These are phyloP conservation scores for Hydroisotoma schaefferi DNA, from an alignment of 2,888 invertebrate species.

Conservation along the genomic window DNA sequence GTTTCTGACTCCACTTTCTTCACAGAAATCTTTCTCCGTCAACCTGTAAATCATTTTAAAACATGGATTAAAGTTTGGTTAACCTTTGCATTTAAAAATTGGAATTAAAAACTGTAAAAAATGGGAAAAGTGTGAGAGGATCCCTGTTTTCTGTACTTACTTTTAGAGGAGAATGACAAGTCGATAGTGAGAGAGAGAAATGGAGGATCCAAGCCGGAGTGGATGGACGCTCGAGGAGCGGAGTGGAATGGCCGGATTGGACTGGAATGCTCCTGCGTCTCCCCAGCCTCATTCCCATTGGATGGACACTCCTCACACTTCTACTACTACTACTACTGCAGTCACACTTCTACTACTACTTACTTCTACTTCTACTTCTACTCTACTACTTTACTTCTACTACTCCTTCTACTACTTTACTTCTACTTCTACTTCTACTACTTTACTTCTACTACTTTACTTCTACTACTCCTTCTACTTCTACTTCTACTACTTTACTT, in stretches of 20 bases:
- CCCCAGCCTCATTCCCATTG: not conserved
- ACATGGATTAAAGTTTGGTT: not conserved
- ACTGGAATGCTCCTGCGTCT: not conserved
- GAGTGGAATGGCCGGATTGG: slow-evolving; percentile 8
- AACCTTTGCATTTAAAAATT: not conserved
- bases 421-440: too few species aligned
- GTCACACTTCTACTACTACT: too few species aligned
- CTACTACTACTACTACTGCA: too few species aligned
- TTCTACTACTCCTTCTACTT: too few species aligned
- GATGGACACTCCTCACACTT: too few species aligned
- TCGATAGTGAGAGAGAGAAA: slow-evolving; percentile 4
- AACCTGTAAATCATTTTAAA: not conserved
- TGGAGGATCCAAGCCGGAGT: not conserved
- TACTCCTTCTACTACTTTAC: too few species aligned
- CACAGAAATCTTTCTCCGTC: not conserved
- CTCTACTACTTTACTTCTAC: too few species aligned
- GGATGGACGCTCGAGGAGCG: slow-evolving; percentile 6
- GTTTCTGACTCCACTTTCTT: too few species aligned
- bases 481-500: too few species aligned
- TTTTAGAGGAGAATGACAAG: not conserved
- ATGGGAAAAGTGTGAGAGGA: not conserved
- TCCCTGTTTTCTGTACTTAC: not conserved
- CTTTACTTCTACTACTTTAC: too few species aligned
- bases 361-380: too few species aligned
- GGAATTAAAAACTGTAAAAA: not conserved